Base-by-base conservation (phyloP, 2,113 vertebrate genomes). In the Oryzias javanicus region DNA sequence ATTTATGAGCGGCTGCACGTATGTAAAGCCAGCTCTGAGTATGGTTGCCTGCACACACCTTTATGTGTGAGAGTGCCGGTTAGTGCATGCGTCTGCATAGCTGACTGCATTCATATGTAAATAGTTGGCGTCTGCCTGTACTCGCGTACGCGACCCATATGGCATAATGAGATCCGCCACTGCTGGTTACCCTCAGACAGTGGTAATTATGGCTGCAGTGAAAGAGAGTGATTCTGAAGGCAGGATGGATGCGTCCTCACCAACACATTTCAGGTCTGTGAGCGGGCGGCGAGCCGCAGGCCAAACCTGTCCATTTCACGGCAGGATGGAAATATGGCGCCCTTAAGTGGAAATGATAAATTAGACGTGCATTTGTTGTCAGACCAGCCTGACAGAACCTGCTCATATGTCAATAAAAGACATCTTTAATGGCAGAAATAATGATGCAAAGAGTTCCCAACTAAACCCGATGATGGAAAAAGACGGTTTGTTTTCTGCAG, bases 1-100 rank as follows among this genome's bases (percentile, higher is more conserved):
- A 90, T 91, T 90, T 89, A 91, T 91, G 90, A 91, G 89, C 86
- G 88, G 87, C 65, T 69, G 84, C 82, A 80, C 76, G 78, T 84
- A 54, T 84, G 80, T 88, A 87, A 78, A 78, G 74, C 73, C 68
- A 64, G 67, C 79, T 69, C 78, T 35, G 25, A 5, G 10, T 10
- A 35, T 8, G 12, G 35, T 10, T 35, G 35, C 35, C 35, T 35
- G 35, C 10, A 12, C 35, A 35, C 35, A 35, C 35, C 27, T 29
- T 29, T 7, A 7, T 35, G 35, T 35, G 35, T 2, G 12, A 35
- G 12, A 10, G 48, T 50, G 55, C 29, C 24, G 42, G 64, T 55
- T 54, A 25, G 47, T 55, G 64, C 12, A 65, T 59, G 68, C 70
- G 71, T 64, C 68, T 65, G 73, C 35, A 80, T 74, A 79, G 74